Percentiles rank a stretch among this genome's conserved stretches.
Conservation (phyloP, 2,888 invertebrate genomes). For the Mantis religiosa region DNA sequence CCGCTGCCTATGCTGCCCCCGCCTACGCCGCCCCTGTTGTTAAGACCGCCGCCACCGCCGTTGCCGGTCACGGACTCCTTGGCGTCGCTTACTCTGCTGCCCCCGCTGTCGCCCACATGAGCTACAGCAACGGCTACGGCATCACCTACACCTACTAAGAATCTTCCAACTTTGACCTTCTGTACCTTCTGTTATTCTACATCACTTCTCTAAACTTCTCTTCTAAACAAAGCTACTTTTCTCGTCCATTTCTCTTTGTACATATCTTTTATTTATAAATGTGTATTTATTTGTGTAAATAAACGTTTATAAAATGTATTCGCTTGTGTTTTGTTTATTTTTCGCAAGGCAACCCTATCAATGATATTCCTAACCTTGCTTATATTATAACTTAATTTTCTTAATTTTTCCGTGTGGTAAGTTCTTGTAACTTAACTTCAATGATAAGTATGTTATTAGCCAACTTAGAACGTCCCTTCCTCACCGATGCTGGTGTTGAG, state of each 20-base stretch:
- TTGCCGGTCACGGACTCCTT: conserved; percentile 41
- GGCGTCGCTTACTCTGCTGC: conserved; percentile 59
- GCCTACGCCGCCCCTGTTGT: conserved; percentile 33
- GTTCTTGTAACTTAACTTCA: too few relatives aligned
- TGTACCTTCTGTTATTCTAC: background rate
- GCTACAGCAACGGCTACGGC: conserved; percentile 55
- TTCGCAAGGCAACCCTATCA: too few relatives aligned
- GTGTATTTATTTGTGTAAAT: background rate
- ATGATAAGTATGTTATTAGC: too few relatives aligned
- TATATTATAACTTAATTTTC: too few relatives aligned
- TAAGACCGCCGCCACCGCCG: conserved; percentile 26
- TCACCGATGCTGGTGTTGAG: too few relatives aligned
- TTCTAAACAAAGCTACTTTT: background rate
- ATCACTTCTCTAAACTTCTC: background rate
- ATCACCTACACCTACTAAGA: conserved; percentile 53
- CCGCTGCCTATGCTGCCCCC: conserved; percentile 24
- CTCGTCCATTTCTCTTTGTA: background rate
- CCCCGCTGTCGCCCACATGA: conserved; percentile 59
- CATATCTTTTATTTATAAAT: conserved; percentile 5
- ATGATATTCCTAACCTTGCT: too few relatives aligned
- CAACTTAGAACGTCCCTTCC: too few relatives aligned
- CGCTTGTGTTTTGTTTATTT: too few relatives aligned
- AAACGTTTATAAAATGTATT: background rate
- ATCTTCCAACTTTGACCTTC: background rate
- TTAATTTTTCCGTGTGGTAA: too few relatives aligned